Base-by-base conservation (phyloP, 2,797 vertebrate species). In the Sebastes iracundus region DNA sequence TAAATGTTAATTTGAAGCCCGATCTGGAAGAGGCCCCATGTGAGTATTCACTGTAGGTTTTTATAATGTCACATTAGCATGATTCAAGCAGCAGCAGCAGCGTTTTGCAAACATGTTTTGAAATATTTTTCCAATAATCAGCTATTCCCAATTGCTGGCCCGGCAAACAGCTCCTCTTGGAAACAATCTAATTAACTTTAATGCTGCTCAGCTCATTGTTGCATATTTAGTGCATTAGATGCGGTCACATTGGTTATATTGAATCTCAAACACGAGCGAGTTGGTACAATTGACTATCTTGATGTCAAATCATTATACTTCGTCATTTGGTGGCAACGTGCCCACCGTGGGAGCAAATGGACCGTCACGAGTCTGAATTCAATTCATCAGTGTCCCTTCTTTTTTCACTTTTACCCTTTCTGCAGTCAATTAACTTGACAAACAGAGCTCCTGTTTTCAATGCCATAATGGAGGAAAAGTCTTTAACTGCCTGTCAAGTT, bases 401-500 rank as follows among this genome's bases (percentile, higher is more conserved):
- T 35, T 27, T 32, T 53, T 32, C 38, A 61, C 33, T 46, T 86
- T 60, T 53, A 32, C 55, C 59, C 25, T 76, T 81, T 74, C 67
- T 84, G 73, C 66, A 85, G 79, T 90, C 77, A 75, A 70, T 90
- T 84, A 83, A 60, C 70, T 78, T 84, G 76, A 86, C 83, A 85
- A 81, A 89, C 67, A 49, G 76, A 27, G 75, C 59, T 72, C n/a
- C 69, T 70, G 63, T 81, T 82, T 80, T 83, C 33, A 69, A 35
- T 76, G 69, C n/a, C 53, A 23, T 56, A 23, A 71, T 27, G 53
- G 74, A 79, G 64, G 33, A 80, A 82, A 88, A 83, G 67, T 80
- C 72, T 84, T 88, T 87, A 87, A 78, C 76, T 78, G 58, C 80
- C 56, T 81, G 83, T 89, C 88, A 90, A 77, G 55, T 81, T 77